These are phyloP conservation scores for Pharmacophagus antenor DNA, from an alignment of 2,888 invertebrate genomes.

Conservation along the genomic window DNA sequence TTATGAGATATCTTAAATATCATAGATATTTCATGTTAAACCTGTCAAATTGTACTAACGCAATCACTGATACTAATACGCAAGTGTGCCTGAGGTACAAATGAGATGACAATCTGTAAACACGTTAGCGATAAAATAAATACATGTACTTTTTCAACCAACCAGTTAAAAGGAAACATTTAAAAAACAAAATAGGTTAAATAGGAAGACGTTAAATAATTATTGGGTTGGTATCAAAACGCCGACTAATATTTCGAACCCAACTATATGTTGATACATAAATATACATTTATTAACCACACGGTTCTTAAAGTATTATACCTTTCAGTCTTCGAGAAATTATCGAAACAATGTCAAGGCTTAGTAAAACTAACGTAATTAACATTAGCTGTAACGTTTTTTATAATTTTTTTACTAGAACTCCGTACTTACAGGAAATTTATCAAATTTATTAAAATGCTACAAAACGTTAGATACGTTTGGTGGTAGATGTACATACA, in stretches of 20 bases:
- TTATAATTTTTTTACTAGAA: neutral
- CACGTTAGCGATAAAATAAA: constrained; percentile 17
- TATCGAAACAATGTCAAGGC: neutral
- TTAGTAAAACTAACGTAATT: neutral
- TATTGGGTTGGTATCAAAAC: neutral
- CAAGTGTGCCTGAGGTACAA: constrained; percentile 6
- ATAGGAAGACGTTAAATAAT: neutral
- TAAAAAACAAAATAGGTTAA: neutral
- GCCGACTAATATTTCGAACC: neutral
- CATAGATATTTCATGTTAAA: constrained; percentile 5
- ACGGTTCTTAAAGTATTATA: neutral
- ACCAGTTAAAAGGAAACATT: neutral
- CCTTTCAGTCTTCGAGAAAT: neutral
- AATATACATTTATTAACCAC: neutral
- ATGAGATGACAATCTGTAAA: constrained; percentile 15
- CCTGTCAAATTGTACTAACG: constrained; percentile 22
- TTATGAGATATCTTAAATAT: constrained; percentile 60
- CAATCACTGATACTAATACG: constrained; percentile 17
- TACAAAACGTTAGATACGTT: too few relatives aligned
- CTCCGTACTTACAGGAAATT: too few relatives aligned
- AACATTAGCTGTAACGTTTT: neutral
- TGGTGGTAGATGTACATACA: too few relatives aligned
- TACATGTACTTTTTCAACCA: neutral
- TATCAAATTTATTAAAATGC: too few relatives aligned
- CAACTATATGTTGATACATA: neutral